Conservation (phyloP, 2,797 vertebrate genomes). For the Lycodopsis pacificus region DNA sequence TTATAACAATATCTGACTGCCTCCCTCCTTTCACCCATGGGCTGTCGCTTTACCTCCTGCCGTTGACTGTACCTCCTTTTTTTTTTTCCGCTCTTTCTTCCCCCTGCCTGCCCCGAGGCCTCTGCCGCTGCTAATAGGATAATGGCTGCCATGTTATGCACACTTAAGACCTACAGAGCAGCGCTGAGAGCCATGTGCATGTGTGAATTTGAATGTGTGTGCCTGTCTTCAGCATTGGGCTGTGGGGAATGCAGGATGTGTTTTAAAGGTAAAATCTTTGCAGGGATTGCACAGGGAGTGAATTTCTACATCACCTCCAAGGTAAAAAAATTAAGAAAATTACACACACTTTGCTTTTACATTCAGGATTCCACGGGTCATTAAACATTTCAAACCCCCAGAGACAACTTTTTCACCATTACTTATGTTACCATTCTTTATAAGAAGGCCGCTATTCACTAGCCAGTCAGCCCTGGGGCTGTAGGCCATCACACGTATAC, state of each 20-base stretch:
- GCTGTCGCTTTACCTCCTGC: slow-evolving; percentile 30
- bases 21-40: slow-evolving; percentile 4
- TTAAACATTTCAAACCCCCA: slow-evolving; percentile 13
- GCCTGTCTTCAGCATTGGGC: slow-evolving; percentile 1
- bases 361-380: neutral
- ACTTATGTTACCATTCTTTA: slow-evolving; percentile 20
- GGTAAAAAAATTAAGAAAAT: slow-evolving; percentile 35
- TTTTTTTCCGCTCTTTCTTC: slow-evolving; percentile 14
- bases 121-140: slow-evolving; percentile 83
- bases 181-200: slow-evolving; percentile 55
- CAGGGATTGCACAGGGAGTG: slow-evolving; percentile 12
- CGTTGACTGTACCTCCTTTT: slow-evolving; percentile 29
- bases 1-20: slow-evolving; percentile 18
- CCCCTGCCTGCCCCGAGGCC: slow-evolving; percentile 63
- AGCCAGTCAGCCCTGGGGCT: neutral
- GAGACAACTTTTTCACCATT: slow-evolving; percentile 12
- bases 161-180: slow-evolving; percentile 77
- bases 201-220: slow-evolving; percentile 26
- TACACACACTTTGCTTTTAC: slow-evolving; percentile 12
- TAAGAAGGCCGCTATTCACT: neutral
- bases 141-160: slow-evolving; percentile 87
- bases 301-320: slow-evolving; percentile 22
- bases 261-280: slow-evolving; percentile 37
- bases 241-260: slow-evolving; percentile 30
- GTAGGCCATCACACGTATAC: slow-evolving; percentile 2